Percentiles rank a stretch among this genome's conserved stretches.
Conservation (phyloP, 2,888 invertebrate species). For the Drosophila mulleri region DNA sequence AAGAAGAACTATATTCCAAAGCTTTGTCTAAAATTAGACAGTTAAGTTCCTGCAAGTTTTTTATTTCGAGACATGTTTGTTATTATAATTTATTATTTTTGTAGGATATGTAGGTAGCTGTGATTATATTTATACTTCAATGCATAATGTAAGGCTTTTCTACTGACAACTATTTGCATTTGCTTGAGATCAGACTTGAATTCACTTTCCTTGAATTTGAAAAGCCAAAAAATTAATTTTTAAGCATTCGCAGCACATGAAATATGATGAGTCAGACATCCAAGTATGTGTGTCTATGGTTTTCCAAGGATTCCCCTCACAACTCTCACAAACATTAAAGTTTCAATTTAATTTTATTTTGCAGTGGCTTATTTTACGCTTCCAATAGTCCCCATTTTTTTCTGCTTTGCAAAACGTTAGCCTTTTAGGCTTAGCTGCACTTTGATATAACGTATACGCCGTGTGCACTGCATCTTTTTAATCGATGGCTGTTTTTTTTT, state of each 20-base stretch:
- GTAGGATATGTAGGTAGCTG: no score
- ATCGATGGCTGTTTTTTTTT: not conserved
- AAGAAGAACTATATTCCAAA: no score
- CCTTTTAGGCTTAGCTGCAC: not conserved
- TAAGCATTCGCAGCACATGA: not conserved
- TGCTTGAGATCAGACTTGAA: slow-evolving; percentile 13
- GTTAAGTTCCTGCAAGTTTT: no score
- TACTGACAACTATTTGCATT: slow-evolving; percentile 20
- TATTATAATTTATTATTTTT: no score
- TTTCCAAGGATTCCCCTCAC: slow-evolving; percentile 18
- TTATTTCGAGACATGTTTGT: no score
- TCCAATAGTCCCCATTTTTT: not conserved
- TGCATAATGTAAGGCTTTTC: not conserved
- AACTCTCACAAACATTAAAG: not conserved
- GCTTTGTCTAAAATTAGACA: no score
- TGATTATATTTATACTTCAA: not conserved
- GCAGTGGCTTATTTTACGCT: not conserved
- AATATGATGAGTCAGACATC: not conserved
- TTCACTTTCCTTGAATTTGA: slow-evolving; percentile 10
- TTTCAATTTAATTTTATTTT: not conserved
- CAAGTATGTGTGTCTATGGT: not conserved
- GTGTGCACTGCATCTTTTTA: slow-evolving; percentile 15
- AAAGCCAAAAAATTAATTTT: slow-evolving; percentile 32
- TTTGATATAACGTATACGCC: slow-evolving; percentile 50
- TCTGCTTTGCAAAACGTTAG: not conserved